Evolutionary conservation across 2,113 vertebrate genomes (phyloP), one percentile per base, ranked within the genome.

Genomic region (Hippocampus zosterae): DNA sequence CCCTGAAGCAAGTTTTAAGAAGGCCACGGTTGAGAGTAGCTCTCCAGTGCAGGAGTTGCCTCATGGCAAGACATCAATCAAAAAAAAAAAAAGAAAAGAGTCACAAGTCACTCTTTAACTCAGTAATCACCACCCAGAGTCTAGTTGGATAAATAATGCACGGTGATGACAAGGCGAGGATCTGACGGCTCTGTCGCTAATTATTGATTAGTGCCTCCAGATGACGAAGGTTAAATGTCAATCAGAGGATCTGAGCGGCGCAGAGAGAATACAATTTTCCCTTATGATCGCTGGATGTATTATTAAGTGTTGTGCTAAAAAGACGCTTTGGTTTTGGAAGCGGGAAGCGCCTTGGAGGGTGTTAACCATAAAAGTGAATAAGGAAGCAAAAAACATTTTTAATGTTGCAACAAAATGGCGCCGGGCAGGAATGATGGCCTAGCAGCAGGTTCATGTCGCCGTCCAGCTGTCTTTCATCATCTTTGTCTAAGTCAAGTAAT

Each of bases 171-270:
- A 87, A 91, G 85, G 85, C 84, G 72, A 81, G 78, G 88, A 88
- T 90, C 89, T 85, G 87, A 87, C 85, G 85, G 75, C 8, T 52
- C 7, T 74, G 76, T 89, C 86, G 67, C 87, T 90, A 77, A 92
- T 92, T 91, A 93, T 92, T 92, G 90, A 91, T 92, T 65, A 79
- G 42, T 70, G 68, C 67, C 41, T 77, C 68, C 44, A 88, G 84
- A 84, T 73, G 85, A 91, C 75, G 21, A 44, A 65, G 86, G 90
- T 88, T 90, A 92, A 92, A 89, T 85, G 89, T 91, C 90, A 91
- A 89, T 91, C 88, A 89, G 77, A 89, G 68, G 83, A 88, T 89
- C 85, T 85, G 84, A 90, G 88, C 81, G 55, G 29, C 79, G 84
- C 70, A 71, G 74, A 82, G 79, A 83, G 86, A 87, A 85, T 81